phyloP scores from a whole-genome alignment of 1,140 invertebrate species.

The Parasteatoda tepidariorum region DNA sequence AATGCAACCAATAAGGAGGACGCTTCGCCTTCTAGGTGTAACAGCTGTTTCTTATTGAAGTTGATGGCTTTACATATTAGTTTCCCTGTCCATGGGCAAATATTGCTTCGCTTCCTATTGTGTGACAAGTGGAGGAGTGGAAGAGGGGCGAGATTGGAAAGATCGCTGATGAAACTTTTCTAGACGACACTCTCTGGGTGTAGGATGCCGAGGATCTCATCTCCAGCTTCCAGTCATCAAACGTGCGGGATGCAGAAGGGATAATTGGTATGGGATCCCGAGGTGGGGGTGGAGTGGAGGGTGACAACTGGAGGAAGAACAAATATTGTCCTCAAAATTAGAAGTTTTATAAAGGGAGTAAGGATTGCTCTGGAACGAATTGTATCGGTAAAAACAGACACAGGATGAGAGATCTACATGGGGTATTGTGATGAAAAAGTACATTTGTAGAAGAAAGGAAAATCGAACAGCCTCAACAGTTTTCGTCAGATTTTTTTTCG shows the following conservation, averaged over 20 bases:
- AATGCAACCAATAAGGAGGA: slow-evolving; percentile 53
- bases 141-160: slow-evolving; percentile 32
- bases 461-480: too few species aligned
- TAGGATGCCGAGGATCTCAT: slow-evolving; percentile 12
- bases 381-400: too few species aligned
- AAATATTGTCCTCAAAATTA: slow-evolving; percentile 13
- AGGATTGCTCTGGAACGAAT: too few species aligned
- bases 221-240: slow-evolving; percentile 26
- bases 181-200: neutral
- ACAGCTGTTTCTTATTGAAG: slow-evolving; percentile 61
- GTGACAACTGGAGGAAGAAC: slow-evolving; percentile 12
- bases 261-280: slow-evolving; percentile 25
- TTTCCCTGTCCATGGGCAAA: slow-evolving; percentile 60
- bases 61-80: slow-evolving; percentile 61
- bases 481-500: too few species aligned
- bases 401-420: too few species aligned
- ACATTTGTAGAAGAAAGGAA: too few species aligned
- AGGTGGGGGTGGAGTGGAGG: neutral
- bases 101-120: slow-evolving; percentile 52
- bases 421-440: too few species aligned
- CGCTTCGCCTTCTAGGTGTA: slow-evolving; percentile 45
- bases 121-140: slow-evolving; percentile 53
- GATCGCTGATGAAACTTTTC: slow-evolving; percentile 54
- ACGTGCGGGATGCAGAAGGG: neutral
- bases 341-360: slow-evolving; percentile 7